phyloP scores from a whole-genome alignment of 2,888 invertebrate genomes.

The Polia nebulosa region DNA sequence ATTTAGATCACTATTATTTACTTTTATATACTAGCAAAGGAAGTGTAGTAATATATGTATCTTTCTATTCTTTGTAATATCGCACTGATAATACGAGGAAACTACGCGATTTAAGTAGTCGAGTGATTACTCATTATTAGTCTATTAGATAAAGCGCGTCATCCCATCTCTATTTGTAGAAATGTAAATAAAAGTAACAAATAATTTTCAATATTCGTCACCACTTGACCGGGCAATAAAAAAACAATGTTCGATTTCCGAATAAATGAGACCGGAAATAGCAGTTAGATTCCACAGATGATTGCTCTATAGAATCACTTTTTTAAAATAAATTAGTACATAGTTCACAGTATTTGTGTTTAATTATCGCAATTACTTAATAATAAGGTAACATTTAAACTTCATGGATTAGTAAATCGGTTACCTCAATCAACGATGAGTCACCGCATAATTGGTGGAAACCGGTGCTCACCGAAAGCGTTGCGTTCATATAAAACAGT shows the following conservation, averaged over 20 bases:
- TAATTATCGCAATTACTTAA: conserved; percentile 26
- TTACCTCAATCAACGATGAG: conserved; percentile 34
- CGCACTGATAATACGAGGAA: conserved; percentile 62
- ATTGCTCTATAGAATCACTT: conserved; percentile 27
- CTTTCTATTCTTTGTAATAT: conserved; percentile 61
- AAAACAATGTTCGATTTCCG: conserved; percentile 14
- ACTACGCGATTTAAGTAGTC: conserved; percentile 31
- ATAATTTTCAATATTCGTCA: too few species aligned
- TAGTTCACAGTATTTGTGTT: not conserved
- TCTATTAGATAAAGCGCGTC: too few species aligned
- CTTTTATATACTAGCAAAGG: conserved; percentile 33
- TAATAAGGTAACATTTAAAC: conserved; percentile 8
- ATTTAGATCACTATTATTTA: too few species aligned
- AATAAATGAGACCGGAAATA: conserved; percentile 35
- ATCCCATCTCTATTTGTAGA: conserved; percentile 47
- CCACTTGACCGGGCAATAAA: too few species aligned
- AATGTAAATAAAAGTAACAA: not conserved
- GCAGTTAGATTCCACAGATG: conserved; percentile 23
- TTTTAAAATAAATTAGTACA: not conserved
- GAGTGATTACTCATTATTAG: conserved; percentile 57
- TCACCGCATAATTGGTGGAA: conserved; percentile 37
- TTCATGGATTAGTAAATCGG: conserved; percentile 25
- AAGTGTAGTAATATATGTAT: conserved; percentile 45
- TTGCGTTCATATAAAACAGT: conserved; percentile 21
- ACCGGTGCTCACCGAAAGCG: conserved; percentile 6